Percentiles rank a stretch among this genome's conserved stretches.
These are phyloP conservation scores for Plotosus lineatus DNA, from an alignment of 2,113 vertebrate species.

Conservation along the genomic window DNA sequence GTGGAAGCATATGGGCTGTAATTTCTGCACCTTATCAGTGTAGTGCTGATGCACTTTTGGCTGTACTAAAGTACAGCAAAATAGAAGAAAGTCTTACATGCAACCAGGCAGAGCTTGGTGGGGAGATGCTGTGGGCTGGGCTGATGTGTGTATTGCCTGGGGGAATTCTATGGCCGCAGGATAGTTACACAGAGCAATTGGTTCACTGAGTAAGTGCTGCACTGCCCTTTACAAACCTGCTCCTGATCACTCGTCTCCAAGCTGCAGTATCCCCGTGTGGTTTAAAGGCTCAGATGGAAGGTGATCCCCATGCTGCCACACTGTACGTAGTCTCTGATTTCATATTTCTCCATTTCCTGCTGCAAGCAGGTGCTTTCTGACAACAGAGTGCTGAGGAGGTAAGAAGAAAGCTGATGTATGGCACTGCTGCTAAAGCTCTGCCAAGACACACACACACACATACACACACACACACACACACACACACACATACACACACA, in stretches of 20 bases:
- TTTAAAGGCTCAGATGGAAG: conserved; percentile 59
- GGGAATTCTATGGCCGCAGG: conserved; percentile 65
- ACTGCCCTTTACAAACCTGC: conserved; percentile 67
- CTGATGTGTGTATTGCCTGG: conserved; percentile 66
- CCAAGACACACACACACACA: neutral
- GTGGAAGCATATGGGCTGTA: conserved; percentile 3
- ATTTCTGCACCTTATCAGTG: neutral
- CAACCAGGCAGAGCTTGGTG: conserved; percentile 40
- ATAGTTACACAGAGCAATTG: conserved; percentile 73
- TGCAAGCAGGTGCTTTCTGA: conserved; percentile 24
- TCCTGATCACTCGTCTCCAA: conserved; percentile 64
- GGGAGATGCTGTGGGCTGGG: conserved; percentile 44
- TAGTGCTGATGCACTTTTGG: neutral
- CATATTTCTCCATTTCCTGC: conserved; percentile 39
- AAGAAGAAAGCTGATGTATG: conserved; percentile 15
- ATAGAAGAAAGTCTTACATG: conserved; percentile 12
- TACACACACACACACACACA: neutral
- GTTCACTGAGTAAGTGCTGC: conserved; percentile 72
- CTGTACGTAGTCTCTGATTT: conserved; percentile 47
- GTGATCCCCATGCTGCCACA: conserved; percentile 53
- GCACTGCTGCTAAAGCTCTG: neutral
- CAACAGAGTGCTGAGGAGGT: neutral
- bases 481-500: neutral
- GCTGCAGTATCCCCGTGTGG: conserved; percentile 61
- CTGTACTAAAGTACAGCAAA: neutral